phyloP scores from a whole-genome alignment of 2,888 invertebrate species.

The Latheticus oryzae region DNA sequence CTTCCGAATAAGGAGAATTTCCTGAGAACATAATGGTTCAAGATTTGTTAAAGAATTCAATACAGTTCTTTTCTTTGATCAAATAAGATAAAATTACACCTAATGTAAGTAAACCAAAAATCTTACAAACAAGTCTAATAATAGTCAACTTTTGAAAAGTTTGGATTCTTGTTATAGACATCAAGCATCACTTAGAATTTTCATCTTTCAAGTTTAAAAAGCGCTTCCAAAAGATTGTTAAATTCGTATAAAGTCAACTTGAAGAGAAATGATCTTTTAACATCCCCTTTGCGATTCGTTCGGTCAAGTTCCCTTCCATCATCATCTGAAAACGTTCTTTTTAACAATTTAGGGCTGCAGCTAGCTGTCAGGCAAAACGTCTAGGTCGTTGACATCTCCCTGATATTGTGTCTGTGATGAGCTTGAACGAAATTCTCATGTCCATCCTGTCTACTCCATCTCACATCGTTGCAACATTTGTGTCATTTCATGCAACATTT shows the following conservation, averaged over 20 bases:
- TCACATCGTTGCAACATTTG: constrained; percentile 32
- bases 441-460: constrained; percentile 6
- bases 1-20: constrained; percentile 1
- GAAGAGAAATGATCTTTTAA: constrained; percentile 25
- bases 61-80: constrained; percentile 8
- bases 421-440: constrained; percentile 18
- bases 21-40: constrained; percentile 7
- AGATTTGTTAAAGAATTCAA: constrained; percentile 11
- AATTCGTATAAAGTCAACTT: constrained; percentile 21
- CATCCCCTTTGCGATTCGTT: constrained; percentile 12
- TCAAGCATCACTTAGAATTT: no score
- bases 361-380: constrained; percentile 15
- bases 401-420: constrained; percentile 13
- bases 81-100: constrained; percentile 13
- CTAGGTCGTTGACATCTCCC: constrained; percentile 24
- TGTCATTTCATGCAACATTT: constrained; percentile 48
- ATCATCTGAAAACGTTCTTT: constrained; percentile 9
- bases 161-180: no score
- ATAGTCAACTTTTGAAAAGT: no score
- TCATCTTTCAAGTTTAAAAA: no score
- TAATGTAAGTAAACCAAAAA: constrained; percentile 1
- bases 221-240: no score
- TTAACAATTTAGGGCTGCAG: constrained; percentile 23
- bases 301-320: constrained; percentile 21
- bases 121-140: neutral